Percentiles rank a stretch among this genome's conserved stretches.
These are phyloP conservation scores for Diadromus collaris DNA, from an alignment of 2,888 invertebrate genomes.

Conservation along the genomic window DNA sequence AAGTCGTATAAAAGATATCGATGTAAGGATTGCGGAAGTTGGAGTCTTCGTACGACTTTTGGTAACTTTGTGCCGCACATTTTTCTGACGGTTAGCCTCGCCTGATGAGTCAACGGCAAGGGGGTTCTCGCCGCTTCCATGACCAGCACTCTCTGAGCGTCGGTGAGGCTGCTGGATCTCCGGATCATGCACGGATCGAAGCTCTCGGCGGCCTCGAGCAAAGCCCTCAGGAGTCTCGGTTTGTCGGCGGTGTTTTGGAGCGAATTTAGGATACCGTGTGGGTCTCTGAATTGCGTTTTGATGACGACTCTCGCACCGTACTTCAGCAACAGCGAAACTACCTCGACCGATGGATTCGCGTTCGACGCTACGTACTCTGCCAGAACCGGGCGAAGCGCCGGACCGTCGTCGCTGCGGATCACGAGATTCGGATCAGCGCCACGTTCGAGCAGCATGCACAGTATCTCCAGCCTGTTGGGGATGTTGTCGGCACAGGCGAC, in stretches of 20 bases:
- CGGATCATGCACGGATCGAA: constrained; percentile 91
- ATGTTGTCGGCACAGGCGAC: constrained; percentile 92
- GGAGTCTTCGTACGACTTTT: constrained; percentile 82
- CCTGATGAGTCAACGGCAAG: constrained; percentile 85
- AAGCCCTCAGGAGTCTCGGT: constrained; percentile 83
- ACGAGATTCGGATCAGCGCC: constrained; percentile 90
- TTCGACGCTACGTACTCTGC: constrained; percentile 92
- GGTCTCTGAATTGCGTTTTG: constrained; percentile 92
- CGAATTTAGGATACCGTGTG: constrained; percentile 91
- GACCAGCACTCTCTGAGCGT: constrained; percentile 85
- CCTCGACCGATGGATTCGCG: constrained; percentile 84
- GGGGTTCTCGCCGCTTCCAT: constrained; percentile 86
- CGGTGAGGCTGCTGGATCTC: constrained; percentile 85
- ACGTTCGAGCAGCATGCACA: constrained; percentile 85
- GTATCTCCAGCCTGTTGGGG: constrained; percentile 85
- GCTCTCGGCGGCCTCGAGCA: constrained; percentile 88
- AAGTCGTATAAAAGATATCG: constrained; percentile 87
- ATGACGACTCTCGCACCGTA: constrained; percentile 91
- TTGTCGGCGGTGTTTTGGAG: constrained; percentile 84
- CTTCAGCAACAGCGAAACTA: constrained; percentile 86
- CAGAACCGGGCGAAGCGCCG: constrained; percentile 88
- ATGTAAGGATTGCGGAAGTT: constrained; percentile 85
- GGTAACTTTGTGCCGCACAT: constrained; percentile 83
- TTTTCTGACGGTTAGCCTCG: constrained; percentile 83
- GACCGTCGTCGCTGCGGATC: constrained; percentile 88